Evolutionary conservation across 2,113 vertebrate genomes (phyloP).

Genomic region (Glareola pratincola): DNA sequence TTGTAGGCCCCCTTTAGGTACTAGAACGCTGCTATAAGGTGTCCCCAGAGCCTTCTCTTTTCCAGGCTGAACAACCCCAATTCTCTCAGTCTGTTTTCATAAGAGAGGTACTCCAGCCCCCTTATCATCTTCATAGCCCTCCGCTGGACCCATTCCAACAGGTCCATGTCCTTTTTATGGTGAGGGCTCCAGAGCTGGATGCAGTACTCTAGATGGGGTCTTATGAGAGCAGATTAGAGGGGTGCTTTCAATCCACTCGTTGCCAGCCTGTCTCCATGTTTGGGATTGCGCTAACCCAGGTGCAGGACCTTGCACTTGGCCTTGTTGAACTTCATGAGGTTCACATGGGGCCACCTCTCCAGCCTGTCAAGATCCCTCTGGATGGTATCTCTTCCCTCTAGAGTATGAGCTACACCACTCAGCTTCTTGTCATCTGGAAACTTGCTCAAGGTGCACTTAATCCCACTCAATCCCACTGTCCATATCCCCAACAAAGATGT

Average conservation of each 20-base stretch:
- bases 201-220: neutral
- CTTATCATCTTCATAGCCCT: neutral
- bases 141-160: neutral
- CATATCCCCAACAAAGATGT: accelerated
- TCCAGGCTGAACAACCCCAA: neutral
- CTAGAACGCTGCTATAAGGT: neutral
- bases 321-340: neutral
- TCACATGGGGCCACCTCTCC: accelerated
- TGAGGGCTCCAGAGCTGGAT: accelerated
- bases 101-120: neutral
- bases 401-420: too few species aligned
- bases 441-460: neutral
- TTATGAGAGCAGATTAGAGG: accelerated
- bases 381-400: neutral
- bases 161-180: too few species aligned
- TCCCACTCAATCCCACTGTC: neutral
- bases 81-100: neutral
- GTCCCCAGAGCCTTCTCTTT: neutral
- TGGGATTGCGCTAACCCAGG: neutral
- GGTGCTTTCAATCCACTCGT: neutral
- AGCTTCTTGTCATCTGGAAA: accelerated
- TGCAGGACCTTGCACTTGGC: neutral
- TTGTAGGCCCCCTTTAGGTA: neutral
- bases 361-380: neutral
- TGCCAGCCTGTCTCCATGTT: neutral